Evolutionary conservation across 53 echinoderm and acorn worm genomes (phyloP).

Genomic region (Luidia sarsii): DNA sequence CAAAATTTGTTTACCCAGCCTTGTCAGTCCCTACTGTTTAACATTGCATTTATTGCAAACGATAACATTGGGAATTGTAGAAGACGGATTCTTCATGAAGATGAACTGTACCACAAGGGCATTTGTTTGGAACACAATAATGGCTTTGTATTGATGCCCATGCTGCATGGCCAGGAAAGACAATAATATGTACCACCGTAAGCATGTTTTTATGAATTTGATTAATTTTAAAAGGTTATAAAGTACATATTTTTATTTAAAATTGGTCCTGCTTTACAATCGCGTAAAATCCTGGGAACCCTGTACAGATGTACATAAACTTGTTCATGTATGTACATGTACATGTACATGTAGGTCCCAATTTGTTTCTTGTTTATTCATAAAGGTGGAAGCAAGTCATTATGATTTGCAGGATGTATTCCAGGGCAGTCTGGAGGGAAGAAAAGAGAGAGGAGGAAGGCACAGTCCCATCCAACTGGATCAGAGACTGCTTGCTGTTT

Average conservation of each 20-base stretch:
- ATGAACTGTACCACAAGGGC: constrained; percentile 25
- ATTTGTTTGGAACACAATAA: constrained; percentile 10
- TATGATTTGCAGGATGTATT: constrained; percentile 21
- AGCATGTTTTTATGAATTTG: constrained; percentile 6
- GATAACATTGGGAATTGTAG: constrained; percentile 13
- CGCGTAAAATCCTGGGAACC: too few relatives aligned
- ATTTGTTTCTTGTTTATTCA: background rate
- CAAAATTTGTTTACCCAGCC: constrained; percentile 19
- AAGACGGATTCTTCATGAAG: constrained; percentile 17
- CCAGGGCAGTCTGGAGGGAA: constrained; percentile 23
- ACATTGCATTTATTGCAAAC: constrained; percentile 20
- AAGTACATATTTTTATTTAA: too few relatives aligned
- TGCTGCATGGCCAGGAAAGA: constrained; percentile 27
- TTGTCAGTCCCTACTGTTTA: constrained; percentile 17
- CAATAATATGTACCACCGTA: constrained; percentile 10
- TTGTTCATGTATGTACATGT: background rate
- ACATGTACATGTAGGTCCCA: background rate
- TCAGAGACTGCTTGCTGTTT: background rate
- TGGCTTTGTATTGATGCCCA: constrained; percentile 49
- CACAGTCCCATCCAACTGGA: constrained; percentile 18
- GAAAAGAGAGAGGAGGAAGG: constrained; percentile 41
- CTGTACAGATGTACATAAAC: too few relatives aligned
- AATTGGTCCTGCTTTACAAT: too few relatives aligned
- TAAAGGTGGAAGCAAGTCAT: background rate
- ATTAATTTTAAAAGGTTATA: too few relatives aligned